Conservation (phyloP, 92 coral and sea anemone genomes). For the Pocillopora grandis region DNA sequence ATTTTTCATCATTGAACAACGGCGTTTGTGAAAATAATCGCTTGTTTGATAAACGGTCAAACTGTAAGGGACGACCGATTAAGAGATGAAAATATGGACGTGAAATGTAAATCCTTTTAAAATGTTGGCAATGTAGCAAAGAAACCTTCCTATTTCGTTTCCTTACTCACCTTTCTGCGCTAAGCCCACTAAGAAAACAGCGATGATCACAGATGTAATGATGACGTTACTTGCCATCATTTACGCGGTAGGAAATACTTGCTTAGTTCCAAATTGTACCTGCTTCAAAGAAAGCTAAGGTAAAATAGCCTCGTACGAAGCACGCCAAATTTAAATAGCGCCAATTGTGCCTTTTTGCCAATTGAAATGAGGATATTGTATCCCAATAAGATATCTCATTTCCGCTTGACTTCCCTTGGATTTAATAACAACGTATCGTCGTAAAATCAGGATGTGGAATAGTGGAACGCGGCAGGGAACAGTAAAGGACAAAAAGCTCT, state of each 20-base stretch:
- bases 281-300: not conserved
- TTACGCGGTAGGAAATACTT: not conserved
- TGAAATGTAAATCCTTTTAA: too few species aligned
- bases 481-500: not conserved
- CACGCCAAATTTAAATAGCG: not conserved
- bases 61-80: too few species aligned
- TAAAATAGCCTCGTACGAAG: not conserved
- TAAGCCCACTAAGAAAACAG: not conserved
- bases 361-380: not conserved
- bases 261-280: not conserved
- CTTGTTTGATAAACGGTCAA: too few species aligned
- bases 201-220: not conserved
- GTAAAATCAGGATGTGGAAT: not conserved
- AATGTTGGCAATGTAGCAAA: too few species aligned
- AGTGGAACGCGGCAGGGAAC: slow-evolving; percentile 7
- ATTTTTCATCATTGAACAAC: too few species aligned
- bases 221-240: not conserved
- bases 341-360: not conserved
- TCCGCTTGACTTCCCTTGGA: slow-evolving; percentile 1
- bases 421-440: not conserved
- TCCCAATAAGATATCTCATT: not conserved
- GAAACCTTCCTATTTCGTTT: not conserved
- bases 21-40: too few species aligned
- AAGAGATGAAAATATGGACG: too few species aligned
- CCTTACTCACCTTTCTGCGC: slow-evolving; percentile 1